phyloP scores from a whole-genome alignment of 2,113 vertebrate genomes.

The Ictalurus furcatus region DNA sequence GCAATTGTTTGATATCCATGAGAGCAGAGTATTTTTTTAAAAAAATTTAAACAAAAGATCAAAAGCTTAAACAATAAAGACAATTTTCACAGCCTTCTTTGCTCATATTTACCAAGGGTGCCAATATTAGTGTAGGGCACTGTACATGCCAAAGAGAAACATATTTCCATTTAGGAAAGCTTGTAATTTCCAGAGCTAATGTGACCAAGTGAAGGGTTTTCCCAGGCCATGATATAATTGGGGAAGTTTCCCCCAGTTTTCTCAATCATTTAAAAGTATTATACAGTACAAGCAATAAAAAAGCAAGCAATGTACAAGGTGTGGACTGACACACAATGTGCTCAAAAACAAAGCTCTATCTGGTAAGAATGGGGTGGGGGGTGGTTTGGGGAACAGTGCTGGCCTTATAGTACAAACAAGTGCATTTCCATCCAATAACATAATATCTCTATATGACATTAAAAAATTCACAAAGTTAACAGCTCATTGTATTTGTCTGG shows the following conservation, averaged over 20 bases:
- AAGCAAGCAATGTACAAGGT: background rate
- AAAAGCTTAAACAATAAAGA: too few relatives aligned
- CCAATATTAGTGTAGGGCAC: too few relatives aligned
- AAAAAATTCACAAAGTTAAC: background rate
- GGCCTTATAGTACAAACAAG: background rate
- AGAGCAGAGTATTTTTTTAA: too few relatives aligned
- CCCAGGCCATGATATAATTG: background rate
- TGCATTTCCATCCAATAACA: background rate
- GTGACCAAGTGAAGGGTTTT: background rate
- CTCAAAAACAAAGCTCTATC: background rate
- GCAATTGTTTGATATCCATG: too few relatives aligned
- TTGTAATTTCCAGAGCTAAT: background rate
- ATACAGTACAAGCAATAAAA: background rate
- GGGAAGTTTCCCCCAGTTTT: background rate
- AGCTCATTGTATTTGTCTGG: background rate
- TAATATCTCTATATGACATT: slow-evolving; percentile 1
- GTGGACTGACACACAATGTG: background rate
- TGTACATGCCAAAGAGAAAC: background rate
- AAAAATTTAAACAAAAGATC: too few relatives aligned
- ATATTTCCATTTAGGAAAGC: background rate
- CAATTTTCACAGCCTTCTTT: too few relatives aligned
- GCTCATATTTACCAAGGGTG: too few relatives aligned
- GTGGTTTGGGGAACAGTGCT: background rate
- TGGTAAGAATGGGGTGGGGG: background rate
- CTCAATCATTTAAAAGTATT: background rate